A percentile compares a stretch with the other conserved stretches of the same genome.
Conservation (phyloP, 2,113 vertebrate genomes). For the Myxocyprinus asiaticus region DNA sequence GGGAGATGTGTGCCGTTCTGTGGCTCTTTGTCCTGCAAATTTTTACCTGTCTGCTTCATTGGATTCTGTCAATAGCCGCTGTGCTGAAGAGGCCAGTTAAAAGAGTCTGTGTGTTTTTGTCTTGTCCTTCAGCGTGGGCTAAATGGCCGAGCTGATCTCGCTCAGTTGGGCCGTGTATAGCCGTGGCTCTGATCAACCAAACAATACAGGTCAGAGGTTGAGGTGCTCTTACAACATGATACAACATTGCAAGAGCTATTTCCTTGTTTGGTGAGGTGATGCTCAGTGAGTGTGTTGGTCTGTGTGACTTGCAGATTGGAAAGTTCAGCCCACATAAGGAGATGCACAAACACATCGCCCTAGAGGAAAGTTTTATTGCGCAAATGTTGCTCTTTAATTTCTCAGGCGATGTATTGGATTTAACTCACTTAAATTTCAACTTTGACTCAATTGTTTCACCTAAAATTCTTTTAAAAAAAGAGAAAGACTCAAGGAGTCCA, state of each 20-base stretch:
- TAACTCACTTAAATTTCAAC: too few relatives aligned
- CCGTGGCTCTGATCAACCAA: constrained; percentile 23
- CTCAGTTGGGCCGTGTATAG: background rate
- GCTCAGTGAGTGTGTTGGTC: background rate
- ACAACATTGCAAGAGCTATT: background rate
- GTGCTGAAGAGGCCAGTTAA: background rate
- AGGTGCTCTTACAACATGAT: background rate
- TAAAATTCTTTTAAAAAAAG: too few relatives aligned
- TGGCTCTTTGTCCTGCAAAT: constrained; percentile 1
- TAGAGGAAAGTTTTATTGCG: too few relatives aligned
- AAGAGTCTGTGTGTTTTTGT: constrained; percentile 9
- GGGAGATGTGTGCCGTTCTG: background rate
- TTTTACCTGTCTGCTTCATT: constrained; percentile 24
- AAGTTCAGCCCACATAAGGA: constrained; percentile 16
- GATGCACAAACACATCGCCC: background rate
- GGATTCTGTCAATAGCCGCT: constrained; percentile 26
- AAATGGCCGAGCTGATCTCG: too few relatives aligned
- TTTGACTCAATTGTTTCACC: too few relatives aligned
- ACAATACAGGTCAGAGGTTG: background rate
- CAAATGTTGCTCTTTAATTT: too few relatives aligned
- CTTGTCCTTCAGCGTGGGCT: constrained; percentile 1
- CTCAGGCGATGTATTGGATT: too few relatives aligned
- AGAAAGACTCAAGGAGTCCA: too few relatives aligned
- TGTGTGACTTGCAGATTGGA: background rate
- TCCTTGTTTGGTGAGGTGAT: background rate